Conservation (phyloP, 2,113 vertebrate species). For the Vidua chalybeata region DNA sequence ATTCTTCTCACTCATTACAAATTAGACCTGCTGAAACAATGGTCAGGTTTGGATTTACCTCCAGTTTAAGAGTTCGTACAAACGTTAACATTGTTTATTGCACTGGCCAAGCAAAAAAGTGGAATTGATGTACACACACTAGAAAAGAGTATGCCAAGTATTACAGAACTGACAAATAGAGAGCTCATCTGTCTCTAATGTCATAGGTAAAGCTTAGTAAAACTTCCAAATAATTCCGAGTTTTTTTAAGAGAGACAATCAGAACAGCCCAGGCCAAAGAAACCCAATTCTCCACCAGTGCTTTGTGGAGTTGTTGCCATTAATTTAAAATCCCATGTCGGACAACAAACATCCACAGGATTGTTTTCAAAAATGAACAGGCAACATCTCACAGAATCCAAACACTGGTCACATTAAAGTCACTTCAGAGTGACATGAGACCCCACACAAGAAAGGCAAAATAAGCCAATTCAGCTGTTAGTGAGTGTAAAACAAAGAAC, state of each 20-base stretch:
- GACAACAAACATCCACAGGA: background rate
- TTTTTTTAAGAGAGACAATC: background rate
- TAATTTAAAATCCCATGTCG: rapidly evolving
- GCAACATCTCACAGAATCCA: background rate
- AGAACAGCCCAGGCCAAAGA: background rate
- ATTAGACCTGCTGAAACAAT: background rate
- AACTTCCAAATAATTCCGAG: background rate
- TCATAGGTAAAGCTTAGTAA: background rate
- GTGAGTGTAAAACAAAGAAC: background rate
- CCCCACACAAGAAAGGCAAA: background rate
- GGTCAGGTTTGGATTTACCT: background rate
- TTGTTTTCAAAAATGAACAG: background rate
- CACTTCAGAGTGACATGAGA: background rate
- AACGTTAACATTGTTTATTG: background rate
- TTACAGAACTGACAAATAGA: background rate
- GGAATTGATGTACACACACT: background rate
- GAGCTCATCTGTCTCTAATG: background rate
- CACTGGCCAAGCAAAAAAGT: background rate
- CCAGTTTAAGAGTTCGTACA: background rate
- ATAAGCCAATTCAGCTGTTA: background rate
- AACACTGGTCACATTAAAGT: background rate
- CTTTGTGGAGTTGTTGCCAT: background rate
- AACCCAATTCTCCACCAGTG: background rate
- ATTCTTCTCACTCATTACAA: background rate
- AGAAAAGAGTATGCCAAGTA: background rate